Percentiles rank a stretch among this genome's conserved stretches.
Conservation (phyloP, 2,797 vertebrate species). For the Molothrus ater region DNA sequence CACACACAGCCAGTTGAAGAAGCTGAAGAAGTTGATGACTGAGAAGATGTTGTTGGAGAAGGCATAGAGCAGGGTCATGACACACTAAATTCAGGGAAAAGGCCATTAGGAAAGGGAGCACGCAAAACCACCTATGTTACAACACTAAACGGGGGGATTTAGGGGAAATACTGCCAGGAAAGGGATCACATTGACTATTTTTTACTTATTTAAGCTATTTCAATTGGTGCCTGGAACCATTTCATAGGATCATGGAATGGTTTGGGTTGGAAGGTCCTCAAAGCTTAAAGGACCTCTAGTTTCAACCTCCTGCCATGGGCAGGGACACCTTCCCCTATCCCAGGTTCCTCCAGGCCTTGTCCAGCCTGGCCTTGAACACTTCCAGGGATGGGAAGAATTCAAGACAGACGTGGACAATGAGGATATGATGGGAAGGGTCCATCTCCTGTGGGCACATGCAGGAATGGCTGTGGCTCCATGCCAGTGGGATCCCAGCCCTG, state of each 20-base stretch:
- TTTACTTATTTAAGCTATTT: not conserved
- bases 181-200: not conserved
- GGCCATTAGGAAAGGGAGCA: not conserved
- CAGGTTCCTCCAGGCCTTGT: not conserved
- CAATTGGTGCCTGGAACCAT: not conserved
- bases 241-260: not conserved
- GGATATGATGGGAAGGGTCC: not conserved
- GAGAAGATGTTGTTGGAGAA: slow-evolving; percentile 96
- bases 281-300: not conserved
- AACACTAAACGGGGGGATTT: not conserved
- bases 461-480: not conserved
- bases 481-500: not conserved
- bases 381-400: not conserved
- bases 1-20: slow-evolving; percentile 99
- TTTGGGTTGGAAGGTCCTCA: not conserved
- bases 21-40: slow-evolving; percentile 99
- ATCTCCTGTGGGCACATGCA: not conserved
- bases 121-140: fast-evolving
- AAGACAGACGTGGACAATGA: not conserved
- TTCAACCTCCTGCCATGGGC: not conserved
- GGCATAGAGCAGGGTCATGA: slow-evolving; percentile 95
- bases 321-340: not conserved
- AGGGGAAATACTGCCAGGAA: not conserved
- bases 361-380: not conserved
- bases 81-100: slow-evolving; percentile 77